Evolutionary conservation across 1,140 invertebrate species (phyloP).

Genomic region (Conus betulinus): DNA sequence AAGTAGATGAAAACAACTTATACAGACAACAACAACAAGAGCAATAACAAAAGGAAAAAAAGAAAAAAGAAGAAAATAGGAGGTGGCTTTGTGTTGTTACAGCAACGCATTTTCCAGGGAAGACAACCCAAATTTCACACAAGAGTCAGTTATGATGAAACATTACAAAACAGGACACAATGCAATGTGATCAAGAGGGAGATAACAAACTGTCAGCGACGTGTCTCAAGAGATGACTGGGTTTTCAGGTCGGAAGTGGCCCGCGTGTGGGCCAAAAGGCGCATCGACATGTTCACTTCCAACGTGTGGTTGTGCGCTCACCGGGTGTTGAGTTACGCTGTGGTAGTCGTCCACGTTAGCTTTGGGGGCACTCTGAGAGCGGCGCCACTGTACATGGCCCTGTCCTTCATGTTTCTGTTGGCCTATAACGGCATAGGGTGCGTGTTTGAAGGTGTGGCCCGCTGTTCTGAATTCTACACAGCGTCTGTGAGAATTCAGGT

Average conservation of each 20-base stretch:
- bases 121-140: neutral
- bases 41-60: too few relatives aligned
- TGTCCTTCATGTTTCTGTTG: constrained; percentile 52
- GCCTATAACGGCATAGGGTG: constrained; percentile 54
- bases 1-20: too few relatives aligned
- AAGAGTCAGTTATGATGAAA: neutral
- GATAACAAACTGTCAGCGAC: neutral
- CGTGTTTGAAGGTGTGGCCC: constrained; percentile 42
- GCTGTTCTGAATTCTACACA: constrained; percentile 48
- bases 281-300: constrained; percentile 42
- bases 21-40: too few relatives aligned
- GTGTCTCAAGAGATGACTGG: neutral
- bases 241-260: constrained; percentile 54
- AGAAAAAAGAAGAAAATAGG: too few relatives aligned
- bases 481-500: constrained; percentile 72
- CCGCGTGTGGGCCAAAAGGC: constrained; percentile 41
- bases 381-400: constrained; percentile 47
- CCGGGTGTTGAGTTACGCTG: constrained; percentile 50
- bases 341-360: constrained; percentile 46
- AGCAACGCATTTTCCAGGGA: too few relatives aligned
- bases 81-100: too few relatives aligned
- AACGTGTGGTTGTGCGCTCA: constrained; percentile 57
- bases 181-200: neutral
- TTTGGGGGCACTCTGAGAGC: constrained; percentile 34
- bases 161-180: neutral